Conservation (phyloP, 2,797 vertebrate genomes). For the Apodemus agrarius region DNA sequence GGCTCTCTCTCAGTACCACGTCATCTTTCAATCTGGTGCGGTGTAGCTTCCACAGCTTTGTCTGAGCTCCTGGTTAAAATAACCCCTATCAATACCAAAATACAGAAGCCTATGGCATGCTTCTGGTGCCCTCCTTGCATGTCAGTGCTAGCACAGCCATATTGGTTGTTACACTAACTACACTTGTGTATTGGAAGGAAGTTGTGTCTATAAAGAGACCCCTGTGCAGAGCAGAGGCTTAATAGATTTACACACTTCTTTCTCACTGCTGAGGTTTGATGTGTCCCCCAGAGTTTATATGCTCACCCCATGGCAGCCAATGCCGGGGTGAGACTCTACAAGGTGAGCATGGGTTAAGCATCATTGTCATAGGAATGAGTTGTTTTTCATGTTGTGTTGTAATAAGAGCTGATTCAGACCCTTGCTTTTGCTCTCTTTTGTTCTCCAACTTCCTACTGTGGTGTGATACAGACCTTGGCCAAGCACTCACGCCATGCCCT, state of each 20-base stretch:
- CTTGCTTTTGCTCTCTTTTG: not conserved
- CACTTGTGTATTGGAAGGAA: not conserved
- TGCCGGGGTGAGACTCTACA: too few species aligned
- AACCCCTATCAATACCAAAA: not conserved
- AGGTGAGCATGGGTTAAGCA: not conserved
- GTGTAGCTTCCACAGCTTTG: not conserved
- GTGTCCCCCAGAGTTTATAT: not conserved
- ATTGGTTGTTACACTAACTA: not conserved
- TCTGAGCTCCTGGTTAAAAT: slow-evolving; percentile 48
- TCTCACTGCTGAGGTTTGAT: not conserved
- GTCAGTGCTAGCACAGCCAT: not conserved
- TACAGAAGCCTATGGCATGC: not conserved
- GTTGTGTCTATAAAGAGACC: not conserved
- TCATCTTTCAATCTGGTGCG: slow-evolving; percentile 47
- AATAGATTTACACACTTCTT: not conserved
- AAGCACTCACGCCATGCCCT: not conserved
- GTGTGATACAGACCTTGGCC: not conserved
- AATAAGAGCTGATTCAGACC: not conserved
- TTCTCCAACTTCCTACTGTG: not conserved
- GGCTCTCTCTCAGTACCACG: not conserved
- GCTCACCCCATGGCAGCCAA: not conserved
- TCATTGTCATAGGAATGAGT: too few species aligned
- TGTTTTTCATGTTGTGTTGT: not conserved
- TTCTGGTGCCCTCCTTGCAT: not conserved
- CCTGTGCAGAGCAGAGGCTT: not conserved